Conservation (phyloP, 2,113 vertebrate species). For the Thalassoma bifasciatum region DNA sequence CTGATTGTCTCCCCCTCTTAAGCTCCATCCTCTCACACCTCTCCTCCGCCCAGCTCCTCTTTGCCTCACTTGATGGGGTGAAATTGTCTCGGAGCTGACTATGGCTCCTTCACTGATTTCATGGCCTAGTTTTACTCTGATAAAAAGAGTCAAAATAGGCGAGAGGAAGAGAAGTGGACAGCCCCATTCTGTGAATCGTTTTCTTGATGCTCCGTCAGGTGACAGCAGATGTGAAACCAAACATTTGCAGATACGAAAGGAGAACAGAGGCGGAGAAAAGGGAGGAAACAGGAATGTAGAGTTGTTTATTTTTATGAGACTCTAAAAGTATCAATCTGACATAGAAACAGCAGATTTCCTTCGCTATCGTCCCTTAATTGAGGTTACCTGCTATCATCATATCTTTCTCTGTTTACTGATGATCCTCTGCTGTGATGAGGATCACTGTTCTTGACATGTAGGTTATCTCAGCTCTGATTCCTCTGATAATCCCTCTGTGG, state of each 20-base stretch:
- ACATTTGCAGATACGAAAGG: too few relatives aligned
- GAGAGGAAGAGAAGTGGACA: constrained; percentile 1
- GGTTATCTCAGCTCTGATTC: constrained; percentile 65
- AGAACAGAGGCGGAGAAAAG: too few relatives aligned
- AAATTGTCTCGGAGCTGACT: constrained; percentile 50
- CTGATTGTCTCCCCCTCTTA: constrained; percentile 57
- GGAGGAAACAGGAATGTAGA: too few relatives aligned
- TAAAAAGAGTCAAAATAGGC: constrained; percentile 32
- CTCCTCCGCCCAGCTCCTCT: constrained; percentile 47
- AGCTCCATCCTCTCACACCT: constrained; percentile 55
- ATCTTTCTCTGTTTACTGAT: constrained; percentile 44
- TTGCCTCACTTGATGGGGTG: constrained; percentile 54
- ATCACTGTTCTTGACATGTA: constrained; percentile 56
- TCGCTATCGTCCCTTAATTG: too few relatives aligned
- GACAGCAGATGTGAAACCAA: background rate
- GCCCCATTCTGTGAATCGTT: constrained; percentile 4
- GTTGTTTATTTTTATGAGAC: too few relatives aligned
- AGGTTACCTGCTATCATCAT: constrained; percentile 1
- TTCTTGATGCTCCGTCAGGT: background rate
- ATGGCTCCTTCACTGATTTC: constrained; percentile 54
- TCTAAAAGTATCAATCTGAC: too few relatives aligned
- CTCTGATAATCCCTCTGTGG: constrained; percentile 48
- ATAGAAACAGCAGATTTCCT: too few relatives aligned
- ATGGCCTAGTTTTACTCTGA: constrained; percentile 56
- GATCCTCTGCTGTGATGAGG: constrained; percentile 37